Conservation (phyloP, 2,888 invertebrate species). For the Eupithecia centaureata region DNA sequence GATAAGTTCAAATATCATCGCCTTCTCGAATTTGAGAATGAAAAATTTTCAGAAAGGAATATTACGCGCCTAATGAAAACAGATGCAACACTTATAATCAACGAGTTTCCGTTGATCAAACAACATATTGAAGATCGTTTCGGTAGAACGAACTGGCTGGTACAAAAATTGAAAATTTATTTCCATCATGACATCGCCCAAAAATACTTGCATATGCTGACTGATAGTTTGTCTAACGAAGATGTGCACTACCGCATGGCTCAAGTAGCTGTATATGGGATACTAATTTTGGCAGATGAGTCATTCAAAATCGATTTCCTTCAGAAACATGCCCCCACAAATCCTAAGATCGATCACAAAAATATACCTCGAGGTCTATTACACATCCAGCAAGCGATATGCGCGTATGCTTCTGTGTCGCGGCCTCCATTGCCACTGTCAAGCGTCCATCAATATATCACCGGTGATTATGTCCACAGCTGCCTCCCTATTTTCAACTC, state of each 20-base stretch:
- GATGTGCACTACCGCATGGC: slow-evolving; percentile 25
- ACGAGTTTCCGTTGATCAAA: slow-evolving; percentile 27
- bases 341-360: slow-evolving; percentile 54
- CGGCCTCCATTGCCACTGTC: slow-evolving; percentile 59
- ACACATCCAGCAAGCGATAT: slow-evolving; percentile 58
- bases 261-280: slow-evolving; percentile 49
- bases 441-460: slow-evolving; percentile 51
- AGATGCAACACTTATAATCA: slow-evolving; percentile 28
- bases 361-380: slow-evolving; percentile 47
- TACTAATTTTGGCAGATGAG: slow-evolving; percentile 55
- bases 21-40: slow-evolving; percentile 3
- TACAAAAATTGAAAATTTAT: slow-evolving; percentile 28
- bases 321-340: slow-evolving; percentile 52
- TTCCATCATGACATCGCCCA: slow-evolving; percentile 27
- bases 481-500: slow-evolving; percentile 58
- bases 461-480: slow-evolving; percentile 60
- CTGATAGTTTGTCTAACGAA: slow-evolving; percentile 24
- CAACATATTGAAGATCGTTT: slow-evolving; percentile 15
- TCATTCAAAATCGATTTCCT: slow-evolving; percentile 51
- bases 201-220: slow-evolving; percentile 31
- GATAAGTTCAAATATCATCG: slow-evolving; percentile 9
- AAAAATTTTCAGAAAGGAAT: slow-evolving; percentile 15
- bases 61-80: slow-evolving; percentile 28
- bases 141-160: slow-evolving; percentile 29
- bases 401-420: slow-evolving; percentile 53